phyloP scores from a whole-genome alignment of 2,888 invertebrate species.

The Mamestra brassicae region DNA sequence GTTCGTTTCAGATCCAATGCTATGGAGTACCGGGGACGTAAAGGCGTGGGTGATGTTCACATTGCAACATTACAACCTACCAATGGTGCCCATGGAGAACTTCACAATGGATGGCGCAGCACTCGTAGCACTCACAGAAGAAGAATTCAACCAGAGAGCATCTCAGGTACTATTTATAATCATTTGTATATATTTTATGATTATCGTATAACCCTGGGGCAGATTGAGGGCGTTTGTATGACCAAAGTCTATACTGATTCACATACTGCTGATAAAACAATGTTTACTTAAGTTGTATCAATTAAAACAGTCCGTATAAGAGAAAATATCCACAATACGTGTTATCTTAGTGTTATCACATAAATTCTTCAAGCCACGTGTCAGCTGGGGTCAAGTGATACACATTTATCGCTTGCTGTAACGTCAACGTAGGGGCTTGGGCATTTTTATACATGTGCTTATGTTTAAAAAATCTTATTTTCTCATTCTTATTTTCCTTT shows the following conservation, averaged over 20 bases:
- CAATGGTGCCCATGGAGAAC: constrained; percentile 93
- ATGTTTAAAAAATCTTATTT: not conserved
- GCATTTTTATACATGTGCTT: constrained; percentile 34
- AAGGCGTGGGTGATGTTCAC: constrained; percentile 97
- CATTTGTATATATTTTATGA: constrained; percentile 44
- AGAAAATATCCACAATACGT: constrained; percentile 59
- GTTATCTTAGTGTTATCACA: constrained; percentile 52
- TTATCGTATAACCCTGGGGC: constrained; percentile 68
- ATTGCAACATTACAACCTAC: constrained; percentile 94
- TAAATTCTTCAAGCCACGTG: constrained; percentile 64
- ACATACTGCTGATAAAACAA: constrained; percentile 63
- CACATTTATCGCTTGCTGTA: constrained; percentile 51
- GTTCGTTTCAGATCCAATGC: constrained; percentile 94
- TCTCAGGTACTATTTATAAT: constrained; percentile 92
- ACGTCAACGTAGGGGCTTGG: constrained; percentile 43
- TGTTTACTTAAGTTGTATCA: constrained; percentile 64
- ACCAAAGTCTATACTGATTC: constrained; percentile 72
- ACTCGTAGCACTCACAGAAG: constrained; percentile 94
- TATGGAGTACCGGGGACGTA: constrained; percentile 96
- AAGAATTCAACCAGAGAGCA: constrained; percentile 95
- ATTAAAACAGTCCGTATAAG: constrained; percentile 48
- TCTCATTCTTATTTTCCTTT: not conserved
- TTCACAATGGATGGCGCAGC: constrained; percentile 95
- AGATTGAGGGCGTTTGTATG: constrained; percentile 73
- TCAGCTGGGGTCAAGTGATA: constrained; percentile 61